Conservation (phyloP, 2,888 invertebrate species). For the Caenorhabditis uteleia region DNA sequence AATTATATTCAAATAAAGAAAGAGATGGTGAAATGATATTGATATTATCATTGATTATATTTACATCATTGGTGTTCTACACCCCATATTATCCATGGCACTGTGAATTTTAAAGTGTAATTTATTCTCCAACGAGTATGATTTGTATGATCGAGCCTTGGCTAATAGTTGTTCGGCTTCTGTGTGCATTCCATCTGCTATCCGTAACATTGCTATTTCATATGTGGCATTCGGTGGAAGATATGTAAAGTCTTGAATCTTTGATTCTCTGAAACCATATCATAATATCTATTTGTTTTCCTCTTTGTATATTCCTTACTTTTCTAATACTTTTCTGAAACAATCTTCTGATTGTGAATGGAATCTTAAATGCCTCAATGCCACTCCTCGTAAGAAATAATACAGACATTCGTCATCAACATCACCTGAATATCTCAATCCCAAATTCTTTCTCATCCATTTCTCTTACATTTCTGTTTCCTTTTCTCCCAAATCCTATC, state of each 20-base stretch:
- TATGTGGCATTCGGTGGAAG: conserved; percentile 85
- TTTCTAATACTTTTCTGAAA: conserved; percentile 76
- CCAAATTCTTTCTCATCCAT: background rate
- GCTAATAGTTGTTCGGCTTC: conserved; percentile 80
- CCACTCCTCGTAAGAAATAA: conserved; percentile 82
- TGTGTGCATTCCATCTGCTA: conserved; percentile 75
- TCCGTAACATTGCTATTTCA: conserved; percentile 83
- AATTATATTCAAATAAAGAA: too few species aligned
- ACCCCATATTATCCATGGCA: conserved; percentile 52
- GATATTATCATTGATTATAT: background rate
- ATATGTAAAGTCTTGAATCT: conserved; percentile 83
- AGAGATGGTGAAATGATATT: background rate
- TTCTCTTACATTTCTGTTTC: conserved; percentile 55
- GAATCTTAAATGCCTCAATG: conserved; percentile 81
- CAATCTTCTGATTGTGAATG: conserved; percentile 82
- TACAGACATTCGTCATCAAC: conserved; percentile 73
- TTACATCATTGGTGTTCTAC: conserved; percentile 44
- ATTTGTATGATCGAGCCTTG: conserved; percentile 75
- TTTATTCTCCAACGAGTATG: conserved; percentile 66
- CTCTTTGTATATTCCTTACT: conserved; percentile 9
- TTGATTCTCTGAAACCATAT: conserved; percentile 71
- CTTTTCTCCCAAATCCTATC: conserved; percentile 51
- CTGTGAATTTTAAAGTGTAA: conserved; percentile 67
- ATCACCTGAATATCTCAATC: conserved; percentile 31
- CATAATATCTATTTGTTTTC: too few species aligned